Conservation (phyloP, 2,888 invertebrate species). For the Steromphala cineraria region DNA sequence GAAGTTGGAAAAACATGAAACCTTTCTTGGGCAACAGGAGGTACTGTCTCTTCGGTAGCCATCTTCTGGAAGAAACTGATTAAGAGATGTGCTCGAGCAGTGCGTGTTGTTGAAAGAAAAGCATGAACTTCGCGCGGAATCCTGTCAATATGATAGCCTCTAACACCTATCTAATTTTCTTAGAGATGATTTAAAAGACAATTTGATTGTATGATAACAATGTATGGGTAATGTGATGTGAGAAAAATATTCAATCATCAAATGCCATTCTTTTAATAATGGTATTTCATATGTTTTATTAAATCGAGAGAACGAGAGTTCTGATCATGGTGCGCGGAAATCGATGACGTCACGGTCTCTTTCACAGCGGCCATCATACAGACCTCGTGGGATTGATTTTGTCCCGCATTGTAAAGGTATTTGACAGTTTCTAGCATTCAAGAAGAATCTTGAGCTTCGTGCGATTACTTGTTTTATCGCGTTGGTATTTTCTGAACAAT, state of each 20-base stretch:
- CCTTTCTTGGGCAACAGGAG: not conserved
- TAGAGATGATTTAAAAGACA: too few species aligned
- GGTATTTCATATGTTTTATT: too few species aligned
- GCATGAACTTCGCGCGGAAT: slow-evolving; percentile 17
- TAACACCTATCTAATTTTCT: not conserved
- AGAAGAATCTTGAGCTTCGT: not conserved
- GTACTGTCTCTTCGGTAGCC: slow-evolving; percentile 9
- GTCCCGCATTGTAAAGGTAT: slow-evolving; percentile 82
- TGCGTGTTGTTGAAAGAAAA: not conserved
- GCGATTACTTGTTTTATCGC: not conserved
- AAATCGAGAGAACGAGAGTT: slow-evolving; percentile 18
- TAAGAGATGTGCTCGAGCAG: not conserved
- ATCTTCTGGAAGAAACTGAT: not conserved
- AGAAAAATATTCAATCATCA: too few species aligned
- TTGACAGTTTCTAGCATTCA: not conserved
- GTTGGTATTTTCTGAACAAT: not conserved
- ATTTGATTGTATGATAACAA: too few species aligned
- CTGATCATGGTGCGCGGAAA: slow-evolving; percentile 28
- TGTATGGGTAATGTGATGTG: too few species aligned
- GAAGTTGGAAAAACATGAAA: not conserved
- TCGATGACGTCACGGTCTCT: slow-evolving; percentile 57
- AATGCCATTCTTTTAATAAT: too few species aligned
- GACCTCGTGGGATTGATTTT: slow-evolving; percentile 76
- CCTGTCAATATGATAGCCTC: not conserved
- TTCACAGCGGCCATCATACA: slow-evolving; percentile 61